These are phyloP conservation scores for Amblyopsis hoosieri DNA, from an alignment of 2,797 vertebrate genomes.

Conservation along the genomic window DNA sequence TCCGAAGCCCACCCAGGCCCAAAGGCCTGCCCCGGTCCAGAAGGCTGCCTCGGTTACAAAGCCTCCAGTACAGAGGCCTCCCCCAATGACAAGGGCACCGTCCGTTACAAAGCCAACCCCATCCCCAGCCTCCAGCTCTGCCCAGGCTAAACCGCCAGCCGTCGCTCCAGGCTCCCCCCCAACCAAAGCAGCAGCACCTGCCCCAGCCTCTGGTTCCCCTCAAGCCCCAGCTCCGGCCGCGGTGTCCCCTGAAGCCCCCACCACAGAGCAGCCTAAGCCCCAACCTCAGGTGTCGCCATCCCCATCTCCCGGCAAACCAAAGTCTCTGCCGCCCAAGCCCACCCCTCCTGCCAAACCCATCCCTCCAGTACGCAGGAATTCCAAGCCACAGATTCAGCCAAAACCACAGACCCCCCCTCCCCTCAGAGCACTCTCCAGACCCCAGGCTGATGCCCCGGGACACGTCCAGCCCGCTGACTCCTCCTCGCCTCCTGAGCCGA, in stretches of 20 bases:
- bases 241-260: conserved; percentile 60
- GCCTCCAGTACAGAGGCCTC: conserved; percentile 70
- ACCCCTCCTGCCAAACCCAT: conserved; percentile 80
- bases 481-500: conserved; percentile 53
- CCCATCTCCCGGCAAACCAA: conserved; percentile 79
- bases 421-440: conserved; percentile 60
- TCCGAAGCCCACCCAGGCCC: conserved; percentile 56
- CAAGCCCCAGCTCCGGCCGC: conserved; percentile 17
- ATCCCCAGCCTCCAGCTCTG: conserved; percentile 27
- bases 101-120: conserved; percentile 59
- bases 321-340: conserved; percentile 79
- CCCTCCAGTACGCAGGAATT: conserved; percentile 80
- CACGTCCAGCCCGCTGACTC: conserved; percentile 51
- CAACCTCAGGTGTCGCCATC: conserved; percentile 80
- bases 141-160: not conserved
- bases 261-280: conserved; percentile 85
- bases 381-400: conserved; percentile 80
- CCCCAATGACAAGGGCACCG: conserved; percentile 69
- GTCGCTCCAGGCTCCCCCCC: conserved; percentile 19
- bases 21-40: conserved; percentile 66
- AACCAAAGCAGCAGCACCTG: conserved; percentile 9
- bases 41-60: conserved; percentile 67
- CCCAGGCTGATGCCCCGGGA: conserved; percentile 49
- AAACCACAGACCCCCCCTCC: conserved; percentile 79
- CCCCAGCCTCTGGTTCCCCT: conserved; percentile 1